Conservation (phyloP, 2,113 vertebrate genomes). For the Melanerpes formicivorus region DNA sequence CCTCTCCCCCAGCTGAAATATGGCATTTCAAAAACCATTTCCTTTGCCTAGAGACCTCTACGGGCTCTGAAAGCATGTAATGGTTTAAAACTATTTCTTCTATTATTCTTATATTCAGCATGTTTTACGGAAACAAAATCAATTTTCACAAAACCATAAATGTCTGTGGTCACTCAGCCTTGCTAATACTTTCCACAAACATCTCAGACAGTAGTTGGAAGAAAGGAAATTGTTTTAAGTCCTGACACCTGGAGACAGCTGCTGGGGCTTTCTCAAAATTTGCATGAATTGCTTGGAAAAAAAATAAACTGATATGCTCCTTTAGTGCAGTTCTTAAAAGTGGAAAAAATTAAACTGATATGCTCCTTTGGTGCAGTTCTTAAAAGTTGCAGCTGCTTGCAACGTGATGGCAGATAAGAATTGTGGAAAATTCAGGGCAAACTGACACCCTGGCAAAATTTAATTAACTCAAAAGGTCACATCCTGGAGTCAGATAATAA, state of each 20-base stretch:
- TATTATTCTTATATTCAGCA: not conserved
- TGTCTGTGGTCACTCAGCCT: not conserved
- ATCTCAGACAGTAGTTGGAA: not conserved
- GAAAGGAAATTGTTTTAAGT: not conserved
- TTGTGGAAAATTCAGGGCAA: not conserved
- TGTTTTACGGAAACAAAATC: slow-evolving; percentile 7
- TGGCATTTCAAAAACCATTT: not conserved
- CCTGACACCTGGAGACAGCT: not conserved
- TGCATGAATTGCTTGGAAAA: fast-evolving
- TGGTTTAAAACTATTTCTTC: not conserved
- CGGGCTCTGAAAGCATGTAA: not conserved
- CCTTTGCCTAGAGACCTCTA: not conserved
- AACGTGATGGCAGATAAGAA: not conserved
- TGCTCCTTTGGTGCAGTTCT: not conserved
- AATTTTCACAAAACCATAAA: slow-evolving; percentile 18
- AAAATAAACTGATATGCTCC: not conserved
- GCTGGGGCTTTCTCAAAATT: not conserved
- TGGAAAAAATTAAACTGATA: too few relatives aligned
- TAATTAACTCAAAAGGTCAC: slow-evolving; percentile 6
- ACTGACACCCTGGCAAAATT: not conserved
- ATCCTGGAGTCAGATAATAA: not conserved
- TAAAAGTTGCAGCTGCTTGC: not conserved
- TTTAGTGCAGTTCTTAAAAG: not conserved
- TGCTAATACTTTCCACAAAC: slow-evolving; percentile 11
- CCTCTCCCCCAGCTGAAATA: not conserved